Conservation (phyloP, 2,113 vertebrate species). For the Mormoops blainvillei region DNA sequence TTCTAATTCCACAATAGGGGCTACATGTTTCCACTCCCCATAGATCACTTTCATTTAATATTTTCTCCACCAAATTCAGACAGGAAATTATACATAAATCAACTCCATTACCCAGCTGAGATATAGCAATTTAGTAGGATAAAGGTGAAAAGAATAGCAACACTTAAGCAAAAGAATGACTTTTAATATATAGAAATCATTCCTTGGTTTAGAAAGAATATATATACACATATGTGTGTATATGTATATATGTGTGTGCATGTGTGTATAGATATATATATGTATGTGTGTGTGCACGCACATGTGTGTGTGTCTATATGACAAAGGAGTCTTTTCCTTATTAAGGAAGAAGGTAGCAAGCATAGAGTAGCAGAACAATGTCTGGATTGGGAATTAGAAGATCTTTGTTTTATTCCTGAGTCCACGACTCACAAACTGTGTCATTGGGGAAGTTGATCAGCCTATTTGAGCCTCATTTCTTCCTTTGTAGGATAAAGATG, state of each 20-base stretch:
- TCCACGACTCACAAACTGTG: not conserved
- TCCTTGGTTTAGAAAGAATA: not conserved
- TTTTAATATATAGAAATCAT: slow-evolving; percentile 33
- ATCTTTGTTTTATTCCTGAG: not conserved
- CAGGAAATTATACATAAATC: not conserved
- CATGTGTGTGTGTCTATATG: too few relatives aligned
- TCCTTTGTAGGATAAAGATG: not conserved
- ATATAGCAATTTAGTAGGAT: not conserved
- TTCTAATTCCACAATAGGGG: not conserved
- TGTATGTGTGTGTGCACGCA: too few relatives aligned
- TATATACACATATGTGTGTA: too few relatives aligned
- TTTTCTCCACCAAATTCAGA: slow-evolving; percentile 26
- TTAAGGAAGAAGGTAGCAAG: not conserved
- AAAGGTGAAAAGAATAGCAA: not conserved
- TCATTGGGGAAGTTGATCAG: not conserved
- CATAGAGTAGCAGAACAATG: not conserved
- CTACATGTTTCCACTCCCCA: not conserved
- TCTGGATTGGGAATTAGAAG: not conserved
- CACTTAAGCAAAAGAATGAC: slow-evolving; percentile 41
- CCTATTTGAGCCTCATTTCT: not conserved
- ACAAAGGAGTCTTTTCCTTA: not conserved
- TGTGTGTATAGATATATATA: too few relatives aligned
- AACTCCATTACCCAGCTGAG: not conserved
- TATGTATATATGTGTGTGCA: too few relatives aligned
- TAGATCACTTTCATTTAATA: not conserved